phyloP scores from a whole-genome alignment of 1,140 invertebrate species.

The Sarcophaga peregrina region DNA sequence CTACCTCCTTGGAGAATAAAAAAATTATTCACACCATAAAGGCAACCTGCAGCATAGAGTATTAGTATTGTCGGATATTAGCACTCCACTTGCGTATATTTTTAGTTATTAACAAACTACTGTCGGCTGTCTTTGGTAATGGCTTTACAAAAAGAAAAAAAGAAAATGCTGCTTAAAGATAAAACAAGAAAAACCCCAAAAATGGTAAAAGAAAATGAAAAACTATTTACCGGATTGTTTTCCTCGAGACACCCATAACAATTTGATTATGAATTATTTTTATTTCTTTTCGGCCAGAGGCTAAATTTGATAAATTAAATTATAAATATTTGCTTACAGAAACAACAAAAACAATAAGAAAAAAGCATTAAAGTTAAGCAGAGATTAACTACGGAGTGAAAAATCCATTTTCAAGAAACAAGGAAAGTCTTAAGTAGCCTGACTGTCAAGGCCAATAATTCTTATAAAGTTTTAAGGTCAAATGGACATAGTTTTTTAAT shows the following conservation, averaged over 20 bases:
- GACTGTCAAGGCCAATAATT: no score
- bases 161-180: not conserved
- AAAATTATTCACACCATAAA: no score
- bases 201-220: not conserved
- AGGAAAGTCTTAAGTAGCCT: no score
- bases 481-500: no score
- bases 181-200: not conserved
- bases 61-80: no score
- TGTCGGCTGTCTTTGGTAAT: not conserved
- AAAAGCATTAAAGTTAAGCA: not conserved
- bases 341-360: no score
- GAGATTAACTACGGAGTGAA: not conserved
- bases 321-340: not conserved
- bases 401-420: no score
- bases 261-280: constrained; percentile 4
- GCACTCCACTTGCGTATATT: no score
- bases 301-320: constrained; percentile 18
- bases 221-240: constrained; percentile 8
- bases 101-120: not conserved
- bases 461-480: no score
- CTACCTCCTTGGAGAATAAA: no score
- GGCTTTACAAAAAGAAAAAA: not conserved
- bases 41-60: no score
- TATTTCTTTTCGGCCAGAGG: not conserved
- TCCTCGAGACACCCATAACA: not conserved